Evolutionary conservation across 2,797 vertebrate species (phyloP), one percentile per base, ranked within the genome.

Genomic region (Microchirus variegatus): DNA sequence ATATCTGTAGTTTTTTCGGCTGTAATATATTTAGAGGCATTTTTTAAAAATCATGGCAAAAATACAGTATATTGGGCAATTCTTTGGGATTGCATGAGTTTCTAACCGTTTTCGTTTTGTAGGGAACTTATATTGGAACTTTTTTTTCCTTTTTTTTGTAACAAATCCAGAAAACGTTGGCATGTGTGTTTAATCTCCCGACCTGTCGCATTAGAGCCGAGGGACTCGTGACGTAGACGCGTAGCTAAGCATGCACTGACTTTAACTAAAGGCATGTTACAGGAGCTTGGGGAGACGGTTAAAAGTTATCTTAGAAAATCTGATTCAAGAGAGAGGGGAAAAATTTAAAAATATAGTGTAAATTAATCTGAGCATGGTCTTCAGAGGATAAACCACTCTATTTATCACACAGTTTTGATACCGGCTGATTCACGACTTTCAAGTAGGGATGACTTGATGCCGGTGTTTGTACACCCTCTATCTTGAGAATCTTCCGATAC

Each of bases 21-120:
- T 93, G 91, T 93, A 92, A 86, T 79, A 93, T 93, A 93, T 88
- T 87, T 91, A 92, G 87, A 91, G 87, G 87, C 89, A 87, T 91
- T 93, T 91, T 90, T 93, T 87, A 92, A 87, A 87, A 89, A 88
- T 88, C 77, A 79, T 69, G 70, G 44, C 3, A 19, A 19, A 43
- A 10, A 54, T 17, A 83, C 78, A 78, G 81, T 90, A 90, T 91
- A 90, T 88, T 41, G 76, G 81, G 90, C 91, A 92, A 84, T 92
- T 92, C 77, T 89, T 89, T 84, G 84, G 83, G 88, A 92, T 90
- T 94, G 91, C 90, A 86, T 84, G 78, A 85, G 68, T 90, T 92
- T 92, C 75, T 93, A 85, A 81, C 80, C 59, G 76, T 83, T 82
- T 91, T 88, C 46, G 89, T 91, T 31, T 87, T 88, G 77, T 89